phyloP scores from a whole-genome alignment of 53 echinoderm and acorn worm genomes.

The Echinometra lucunter region DNA sequence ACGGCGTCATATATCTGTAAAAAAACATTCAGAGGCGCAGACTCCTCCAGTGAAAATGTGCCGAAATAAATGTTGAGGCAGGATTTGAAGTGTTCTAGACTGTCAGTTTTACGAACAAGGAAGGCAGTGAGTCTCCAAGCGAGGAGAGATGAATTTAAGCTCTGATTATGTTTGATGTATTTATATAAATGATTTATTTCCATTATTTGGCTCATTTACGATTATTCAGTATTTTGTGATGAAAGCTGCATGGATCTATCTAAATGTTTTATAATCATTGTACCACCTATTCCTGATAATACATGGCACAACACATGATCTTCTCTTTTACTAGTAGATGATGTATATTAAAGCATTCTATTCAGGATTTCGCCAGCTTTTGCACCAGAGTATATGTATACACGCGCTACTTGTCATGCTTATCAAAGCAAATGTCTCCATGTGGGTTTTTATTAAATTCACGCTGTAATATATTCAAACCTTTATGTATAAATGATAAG shows the following conservation, averaged over 20 bases:
- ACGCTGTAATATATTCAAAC: slow-evolving; percentile 16
- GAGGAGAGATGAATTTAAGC: too few species aligned
- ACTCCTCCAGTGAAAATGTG: too few species aligned
- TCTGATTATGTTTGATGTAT: not conserved
- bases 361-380: too few species aligned
- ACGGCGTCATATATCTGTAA: too few species aligned
- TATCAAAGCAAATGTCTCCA: too few species aligned
- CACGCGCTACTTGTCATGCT: too few species aligned
- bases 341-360: not conserved
- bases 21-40: too few species aligned
- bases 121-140: too few species aligned
- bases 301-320: not conserved
- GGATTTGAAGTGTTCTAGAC: too few species aligned
- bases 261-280: not conserved
- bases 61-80: too few species aligned
- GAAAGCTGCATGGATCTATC: not conserved
- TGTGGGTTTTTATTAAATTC: not conserved
- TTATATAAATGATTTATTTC: not conserved
- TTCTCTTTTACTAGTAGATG: not conserved
- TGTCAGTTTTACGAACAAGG: too few species aligned
- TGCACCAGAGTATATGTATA: not conserved
- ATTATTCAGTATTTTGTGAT: not conserved
- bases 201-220: not conserved
- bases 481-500: not conserved
- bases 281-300: not conserved